Conservation (phyloP, 2,113 vertebrate species). For the Brachionichthys hirsutus region DNA sequence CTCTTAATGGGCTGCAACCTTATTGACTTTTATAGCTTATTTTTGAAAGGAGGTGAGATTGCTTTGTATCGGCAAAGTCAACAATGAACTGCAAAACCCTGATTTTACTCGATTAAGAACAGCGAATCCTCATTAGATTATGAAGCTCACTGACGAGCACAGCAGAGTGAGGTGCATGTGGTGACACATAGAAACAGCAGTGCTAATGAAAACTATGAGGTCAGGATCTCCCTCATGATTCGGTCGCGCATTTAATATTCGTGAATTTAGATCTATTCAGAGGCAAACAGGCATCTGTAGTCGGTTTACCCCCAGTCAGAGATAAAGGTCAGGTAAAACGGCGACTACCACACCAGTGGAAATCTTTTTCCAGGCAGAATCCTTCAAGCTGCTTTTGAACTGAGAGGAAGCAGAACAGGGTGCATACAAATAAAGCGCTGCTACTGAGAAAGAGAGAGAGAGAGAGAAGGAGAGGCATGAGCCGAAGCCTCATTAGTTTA, state of each 20-base stretch:
- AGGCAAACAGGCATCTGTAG: too few relatives aligned
- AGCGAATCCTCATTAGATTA: slow-evolving; percentile 46
- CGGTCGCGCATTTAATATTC: slow-evolving; percentile 43
- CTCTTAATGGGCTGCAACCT: slow-evolving; percentile 11
- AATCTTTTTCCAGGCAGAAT: slow-evolving; percentile 62
- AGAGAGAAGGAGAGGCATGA: slow-evolving; percentile 8
- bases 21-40: slow-evolving; percentile 31
- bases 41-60: slow-evolving; percentile 34
- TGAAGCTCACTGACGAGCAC: slow-evolving; percentile 30
- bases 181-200: slow-evolving; percentile 1
- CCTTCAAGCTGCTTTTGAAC: slow-evolving; percentile 54
- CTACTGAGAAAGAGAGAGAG: slow-evolving; percentile 41
- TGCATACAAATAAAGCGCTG: slow-evolving; percentile 67
- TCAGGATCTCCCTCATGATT: slow-evolving; percentile 15
- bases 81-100: slow-evolving; percentile 35
- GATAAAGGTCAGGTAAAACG: slow-evolving; percentile 23
- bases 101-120: slow-evolving; percentile 29
- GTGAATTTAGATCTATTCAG: slow-evolving; percentile 38
- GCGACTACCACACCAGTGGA: slow-evolving; percentile 40
- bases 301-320: slow-evolving; percentile 35
- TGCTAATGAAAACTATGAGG: slow-evolving; percentile 13
- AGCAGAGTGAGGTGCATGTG: slow-evolving; percentile 9
- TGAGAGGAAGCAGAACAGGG: slow-evolving; percentile 60
- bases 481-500: slow-evolving; percentile 65
- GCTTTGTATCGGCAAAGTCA: slow-evolving; percentile 10